A percentile compares a stretch with the other conserved stretches of the same genome.
These are phyloP conservation scores for Bombus confusus DNA, from an alignment of 1,140 invertebrate genomes.

Conservation along the genomic window DNA sequence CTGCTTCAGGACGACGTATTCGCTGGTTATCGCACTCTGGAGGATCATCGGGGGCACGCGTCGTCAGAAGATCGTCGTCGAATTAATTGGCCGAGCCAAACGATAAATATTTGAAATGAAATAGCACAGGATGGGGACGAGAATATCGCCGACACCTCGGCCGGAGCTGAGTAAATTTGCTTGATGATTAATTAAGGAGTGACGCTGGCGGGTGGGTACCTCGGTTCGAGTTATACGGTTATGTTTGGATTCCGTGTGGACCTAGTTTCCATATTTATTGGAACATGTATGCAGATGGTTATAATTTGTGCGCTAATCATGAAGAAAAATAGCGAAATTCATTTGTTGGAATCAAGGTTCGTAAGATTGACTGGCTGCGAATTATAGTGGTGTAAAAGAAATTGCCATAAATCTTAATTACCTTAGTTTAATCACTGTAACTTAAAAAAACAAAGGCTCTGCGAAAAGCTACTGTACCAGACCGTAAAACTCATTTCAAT, in stretches of 20 bases:
- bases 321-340: background rate
- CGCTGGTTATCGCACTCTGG: conserved; percentile 13
- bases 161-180: conserved; percentile 11
- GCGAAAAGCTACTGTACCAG: background rate
- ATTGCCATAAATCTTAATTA: background rate
- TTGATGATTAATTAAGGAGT: conserved; percentile 18
- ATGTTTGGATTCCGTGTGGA: background rate
- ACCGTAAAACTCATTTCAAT: background rate
- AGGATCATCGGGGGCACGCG: background rate
- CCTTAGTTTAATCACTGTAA: too few relatives aligned
- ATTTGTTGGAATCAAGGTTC: background rate
- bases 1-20: background rate
- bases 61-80: background rate
- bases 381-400: background rate
- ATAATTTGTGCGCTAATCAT: background rate
- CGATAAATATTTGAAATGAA: conserved; percentile 37
- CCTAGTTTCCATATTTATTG: background rate
- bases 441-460: too few relatives aligned
- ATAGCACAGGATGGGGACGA: background rate
- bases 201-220: background rate
- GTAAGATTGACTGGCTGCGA: background rate
- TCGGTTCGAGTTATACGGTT: too few relatives aligned
- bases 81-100: conserved; percentile 27
- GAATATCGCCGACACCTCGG: background rate
- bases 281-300: background rate